A percentile compares a stretch with the other conserved stretches of the same genome.
Evolutionary conservation across 2,797 vertebrate species (phyloP).

Genomic region (Pteronotus mesoamericanus): DNA sequence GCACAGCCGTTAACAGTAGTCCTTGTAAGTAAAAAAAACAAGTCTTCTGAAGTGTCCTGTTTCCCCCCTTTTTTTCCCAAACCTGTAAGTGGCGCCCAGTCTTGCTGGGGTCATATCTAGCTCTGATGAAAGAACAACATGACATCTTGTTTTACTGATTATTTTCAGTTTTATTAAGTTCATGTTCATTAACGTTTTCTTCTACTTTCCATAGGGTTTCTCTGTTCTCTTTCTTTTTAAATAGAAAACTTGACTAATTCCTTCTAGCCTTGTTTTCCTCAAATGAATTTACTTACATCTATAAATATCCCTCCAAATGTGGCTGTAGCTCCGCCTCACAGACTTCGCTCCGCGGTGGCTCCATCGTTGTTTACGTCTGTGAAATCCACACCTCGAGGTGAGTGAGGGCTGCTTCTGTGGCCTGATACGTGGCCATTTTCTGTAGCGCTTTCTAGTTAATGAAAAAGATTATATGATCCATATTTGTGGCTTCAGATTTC

Average conservation of each 20-base stretch:
- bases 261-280: background rate
- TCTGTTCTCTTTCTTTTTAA: background rate
- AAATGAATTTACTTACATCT: background rate
- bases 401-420: background rate
- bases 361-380: too few species aligned
- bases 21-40: background rate
- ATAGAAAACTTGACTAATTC: too few species aligned
- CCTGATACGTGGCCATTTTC: too few species aligned
- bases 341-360: rapidly evolving
- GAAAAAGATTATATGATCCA: background rate
- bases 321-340: too few species aligned
- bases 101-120: too few species aligned
- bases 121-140: too few species aligned
- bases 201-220: background rate
- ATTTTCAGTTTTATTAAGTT: too few species aligned
- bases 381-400: background rate
- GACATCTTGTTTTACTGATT: too few species aligned
- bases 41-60: background rate
- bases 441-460: background rate
- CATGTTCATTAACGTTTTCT: too few species aligned
- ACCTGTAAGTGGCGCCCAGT: too few species aligned
- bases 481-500: background rate
- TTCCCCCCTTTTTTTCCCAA: background rate
- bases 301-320: background rate
- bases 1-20: background rate